These are phyloP conservation scores for Ptycholaimellus sp. DNA, from an alignment of 2,888 invertebrate genomes.

Conservation along the genomic window DNA sequence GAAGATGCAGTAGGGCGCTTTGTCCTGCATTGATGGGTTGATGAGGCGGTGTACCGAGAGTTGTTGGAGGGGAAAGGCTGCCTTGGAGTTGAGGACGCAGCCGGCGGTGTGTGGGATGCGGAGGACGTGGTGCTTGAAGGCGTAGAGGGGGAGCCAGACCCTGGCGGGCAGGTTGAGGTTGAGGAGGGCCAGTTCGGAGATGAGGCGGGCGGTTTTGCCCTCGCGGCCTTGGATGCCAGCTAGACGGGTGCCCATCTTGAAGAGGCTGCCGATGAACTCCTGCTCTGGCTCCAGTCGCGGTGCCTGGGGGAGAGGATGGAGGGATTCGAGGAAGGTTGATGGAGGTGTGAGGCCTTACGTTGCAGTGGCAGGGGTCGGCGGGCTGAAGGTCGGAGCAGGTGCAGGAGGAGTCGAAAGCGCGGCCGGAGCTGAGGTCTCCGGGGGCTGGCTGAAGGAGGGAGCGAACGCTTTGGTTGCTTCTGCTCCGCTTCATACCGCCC, in stretches of 20 bases:
- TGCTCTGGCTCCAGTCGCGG: too few relatives aligned
- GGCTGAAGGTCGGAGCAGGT: too few relatives aligned
- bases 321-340: too few relatives aligned
- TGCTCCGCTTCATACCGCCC: too few relatives aligned
- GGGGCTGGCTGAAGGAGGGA: too few relatives aligned
- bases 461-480: too few relatives aligned
- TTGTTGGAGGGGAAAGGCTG: not conserved
- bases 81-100: slow-evolving; percentile 93
- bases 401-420: too few relatives aligned
- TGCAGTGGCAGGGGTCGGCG: too few relatives aligned
- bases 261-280: slow-evolving; percentile 60
- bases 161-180: slow-evolving; percentile 89
- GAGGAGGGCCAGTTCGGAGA: slow-evolving; percentile 69
- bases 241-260: slow-evolving; percentile 57
- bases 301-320: too few relatives aligned
- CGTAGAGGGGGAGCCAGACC: slow-evolving; percentile 85
- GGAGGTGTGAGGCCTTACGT: too few relatives aligned
- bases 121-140: slow-evolving; percentile 66
- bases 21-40: slow-evolving; percentile 5
- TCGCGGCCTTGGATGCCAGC: slow-evolving; percentile 62
- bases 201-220: slow-evolving; percentile 46
- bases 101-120: slow-evolving; percentile 88
- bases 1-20: slow-evolving; percentile 92
- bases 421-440: too few relatives aligned
- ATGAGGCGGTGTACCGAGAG: not conserved